These are phyloP conservation scores for Aporophyla lueneburgensis DNA, from an alignment of 2,888 invertebrate species.

Conservation along the genomic window DNA sequence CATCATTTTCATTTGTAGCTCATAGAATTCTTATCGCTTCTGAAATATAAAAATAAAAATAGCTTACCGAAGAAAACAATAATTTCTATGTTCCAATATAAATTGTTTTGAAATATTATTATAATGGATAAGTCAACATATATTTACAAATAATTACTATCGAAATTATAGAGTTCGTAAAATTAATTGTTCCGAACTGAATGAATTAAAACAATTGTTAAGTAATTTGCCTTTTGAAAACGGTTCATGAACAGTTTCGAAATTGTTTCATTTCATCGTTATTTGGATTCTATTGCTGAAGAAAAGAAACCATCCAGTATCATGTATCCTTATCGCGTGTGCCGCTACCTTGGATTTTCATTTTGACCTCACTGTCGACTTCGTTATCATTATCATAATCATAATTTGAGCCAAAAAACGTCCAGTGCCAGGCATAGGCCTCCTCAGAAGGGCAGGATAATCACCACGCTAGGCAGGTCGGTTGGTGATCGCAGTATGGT, in stretches of 20 bases:
- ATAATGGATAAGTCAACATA: constrained; percentile 32
- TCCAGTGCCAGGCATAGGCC: too few species aligned
- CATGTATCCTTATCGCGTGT: too few species aligned
- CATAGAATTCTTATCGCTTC: too few species aligned
- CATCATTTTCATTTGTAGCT: background rate
- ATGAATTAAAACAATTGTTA: constrained; percentile 32
- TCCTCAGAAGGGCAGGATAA: too few species aligned
- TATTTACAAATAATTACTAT: constrained; percentile 14
- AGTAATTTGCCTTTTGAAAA: constrained; percentile 26
- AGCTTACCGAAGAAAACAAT: background rate
- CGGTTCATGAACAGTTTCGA: constrained; percentile 14
- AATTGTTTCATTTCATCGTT: background rate
- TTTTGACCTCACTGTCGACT: too few species aligned
- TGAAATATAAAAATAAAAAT: background rate
- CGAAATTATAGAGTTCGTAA: constrained; percentile 11
- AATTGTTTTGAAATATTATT: constrained; percentile 23
- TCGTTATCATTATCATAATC: too few species aligned
- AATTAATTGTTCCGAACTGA: constrained; percentile 26
- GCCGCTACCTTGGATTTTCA: too few species aligned
- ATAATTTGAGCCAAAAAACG: too few species aligned
- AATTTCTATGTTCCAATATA: background rate
- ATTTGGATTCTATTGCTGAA: background rate
- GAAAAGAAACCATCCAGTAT: background rate
- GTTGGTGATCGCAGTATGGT: too few species aligned
- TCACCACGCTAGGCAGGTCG: too few species aligned